Conservation (phyloP, 2,797 vertebrate species). For the Lepilemur septentrionalis region DNA sequence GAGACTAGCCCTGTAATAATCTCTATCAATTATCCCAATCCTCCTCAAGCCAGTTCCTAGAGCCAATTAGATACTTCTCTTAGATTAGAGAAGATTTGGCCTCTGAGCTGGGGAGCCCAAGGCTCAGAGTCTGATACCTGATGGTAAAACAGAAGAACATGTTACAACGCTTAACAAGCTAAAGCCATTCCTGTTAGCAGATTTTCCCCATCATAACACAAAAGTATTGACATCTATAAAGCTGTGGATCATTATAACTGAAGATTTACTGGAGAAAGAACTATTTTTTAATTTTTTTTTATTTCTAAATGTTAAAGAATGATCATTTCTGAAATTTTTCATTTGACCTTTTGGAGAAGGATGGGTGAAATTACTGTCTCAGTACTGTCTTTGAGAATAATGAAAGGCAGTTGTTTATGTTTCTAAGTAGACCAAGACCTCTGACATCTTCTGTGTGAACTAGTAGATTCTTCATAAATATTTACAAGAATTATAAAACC, state of each 20-base stretch:
- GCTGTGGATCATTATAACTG: neutral
- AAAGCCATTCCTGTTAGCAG: neutral
- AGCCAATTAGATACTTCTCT: neutral
- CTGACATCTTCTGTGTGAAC: neutral
- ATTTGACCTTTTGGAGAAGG: neutral
- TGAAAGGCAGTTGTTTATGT: constrained; percentile 33
- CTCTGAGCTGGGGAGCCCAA: neutral
- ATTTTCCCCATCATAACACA: neutral
- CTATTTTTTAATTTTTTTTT: neutral
- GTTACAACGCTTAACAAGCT: neutral
- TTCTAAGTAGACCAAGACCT: neutral
- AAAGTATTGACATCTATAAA: neutral
- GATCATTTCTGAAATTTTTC: neutral
- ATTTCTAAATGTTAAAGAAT: constrained; percentile 22
- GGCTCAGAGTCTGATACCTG: neutral
- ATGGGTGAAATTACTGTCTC: neutral
- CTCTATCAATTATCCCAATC: neutral
- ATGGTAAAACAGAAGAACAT: neutral
- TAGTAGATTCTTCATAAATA: constrained; percentile 33
- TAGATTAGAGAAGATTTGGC: neutral
- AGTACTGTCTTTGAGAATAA: neutral
- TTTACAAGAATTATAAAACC: constrained; percentile 17
- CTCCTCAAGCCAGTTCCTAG: neutral
- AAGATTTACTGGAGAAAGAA: neutral
- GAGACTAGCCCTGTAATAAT: neutral